phyloP scores from a whole-genome alignment of 1,140 invertebrate genomes.

The Drosophila repletoides region DNA sequence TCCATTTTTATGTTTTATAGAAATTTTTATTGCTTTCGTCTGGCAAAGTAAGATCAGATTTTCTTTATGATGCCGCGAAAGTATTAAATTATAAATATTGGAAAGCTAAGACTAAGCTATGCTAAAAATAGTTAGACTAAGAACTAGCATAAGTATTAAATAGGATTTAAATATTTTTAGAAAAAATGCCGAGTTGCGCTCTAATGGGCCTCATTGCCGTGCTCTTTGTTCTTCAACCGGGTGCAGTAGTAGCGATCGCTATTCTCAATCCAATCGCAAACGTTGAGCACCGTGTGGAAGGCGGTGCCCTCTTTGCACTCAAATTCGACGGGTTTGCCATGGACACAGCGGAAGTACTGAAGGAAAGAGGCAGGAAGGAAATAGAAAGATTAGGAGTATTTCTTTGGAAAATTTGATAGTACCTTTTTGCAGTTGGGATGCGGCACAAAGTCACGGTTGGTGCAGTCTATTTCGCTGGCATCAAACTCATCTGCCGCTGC shows the following conservation, averaged over 20 bases:
- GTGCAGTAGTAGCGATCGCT: slow-evolving; percentile 84
- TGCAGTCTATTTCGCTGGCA: slow-evolving; percentile 83
- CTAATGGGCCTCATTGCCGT: slow-evolving; percentile 44
- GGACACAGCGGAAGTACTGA: slow-evolving; percentile 91
- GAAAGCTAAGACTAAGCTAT: slow-evolving; percentile 17
- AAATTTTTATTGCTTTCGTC: slow-evolving; percentile 62
- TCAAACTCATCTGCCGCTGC: slow-evolving; percentile 37
- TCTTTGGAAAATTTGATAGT: neutral
- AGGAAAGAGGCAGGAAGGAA: neutral
- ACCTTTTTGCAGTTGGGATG: slow-evolving; percentile 86
- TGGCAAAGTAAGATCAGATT: slow-evolving; percentile 37
- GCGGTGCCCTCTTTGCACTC: slow-evolving; percentile 88
- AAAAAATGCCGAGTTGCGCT: neutral
- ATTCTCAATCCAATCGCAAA: slow-evolving; percentile 91
- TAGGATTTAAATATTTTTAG: slow-evolving; percentile 20
- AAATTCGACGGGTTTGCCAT: slow-evolving; percentile 88
- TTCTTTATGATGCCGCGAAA: slow-evolving; percentile 15
- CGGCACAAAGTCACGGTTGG: slow-evolving; percentile 86
- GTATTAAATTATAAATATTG: slow-evolving; percentile 31
- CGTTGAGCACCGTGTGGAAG: slow-evolving; percentile 87
- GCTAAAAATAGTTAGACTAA: slow-evolving; percentile 2
- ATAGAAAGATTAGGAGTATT: neutral
- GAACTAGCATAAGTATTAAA: slow-evolving; percentile 17
- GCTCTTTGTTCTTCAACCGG: slow-evolving; percentile 43
- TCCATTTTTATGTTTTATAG: slow-evolving; percentile 31